Percentiles rank a stretch among this genome's conserved stretches.
Conservation (phyloP, 2,888 invertebrate species). For the Andrena bucephala region DNA sequence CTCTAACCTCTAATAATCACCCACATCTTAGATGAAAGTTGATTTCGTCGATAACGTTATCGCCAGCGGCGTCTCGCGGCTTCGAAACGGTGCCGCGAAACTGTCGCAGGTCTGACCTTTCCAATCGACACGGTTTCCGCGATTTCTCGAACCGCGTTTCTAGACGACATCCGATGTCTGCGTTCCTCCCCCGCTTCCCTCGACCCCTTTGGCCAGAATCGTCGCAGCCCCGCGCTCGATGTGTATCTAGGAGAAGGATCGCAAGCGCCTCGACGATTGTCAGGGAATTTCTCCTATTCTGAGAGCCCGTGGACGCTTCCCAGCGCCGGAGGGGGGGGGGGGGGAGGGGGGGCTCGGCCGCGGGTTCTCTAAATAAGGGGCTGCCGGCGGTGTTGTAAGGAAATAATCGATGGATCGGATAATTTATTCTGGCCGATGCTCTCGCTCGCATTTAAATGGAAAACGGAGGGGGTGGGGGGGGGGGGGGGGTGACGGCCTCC, state of each 20-base stretch:
- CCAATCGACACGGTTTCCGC: slow-evolving; percentile 71
- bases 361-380: slow-evolving; percentile 61
- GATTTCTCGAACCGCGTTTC: slow-evolving; percentile 70
- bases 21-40: slow-evolving; percentile 2
- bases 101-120: slow-evolving; percentile 71
- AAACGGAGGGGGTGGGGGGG: slow-evolving; percentile 4
- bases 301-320: slow-evolving; percentile 44
- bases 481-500: neutral
- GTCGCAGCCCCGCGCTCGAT: slow-evolving; percentile 29
- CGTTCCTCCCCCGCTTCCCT: slow-evolving; percentile 22
- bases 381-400: slow-evolving; percentile 40
- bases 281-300: slow-evolving; percentile 63
- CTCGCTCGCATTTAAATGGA: slow-evolving; percentile 50
- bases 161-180: slow-evolving; percentile 7
- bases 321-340: slow-evolving; percentile 15
- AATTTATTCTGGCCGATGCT: slow-evolving; percentile 54
- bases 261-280: slow-evolving; percentile 39
- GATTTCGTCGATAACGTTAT: slow-evolving; percentile 38
- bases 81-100: slow-evolving; percentile 53
- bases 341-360: slow-evolving; percentile 2
- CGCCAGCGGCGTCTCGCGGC: neutral
- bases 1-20: no score
- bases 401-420: slow-evolving; percentile 58
- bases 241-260: slow-evolving; percentile 55
- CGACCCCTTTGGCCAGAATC: slow-evolving; percentile 39